Conservation (phyloP, 2,888 invertebrate species). For the Lysandra coridon region DNA sequence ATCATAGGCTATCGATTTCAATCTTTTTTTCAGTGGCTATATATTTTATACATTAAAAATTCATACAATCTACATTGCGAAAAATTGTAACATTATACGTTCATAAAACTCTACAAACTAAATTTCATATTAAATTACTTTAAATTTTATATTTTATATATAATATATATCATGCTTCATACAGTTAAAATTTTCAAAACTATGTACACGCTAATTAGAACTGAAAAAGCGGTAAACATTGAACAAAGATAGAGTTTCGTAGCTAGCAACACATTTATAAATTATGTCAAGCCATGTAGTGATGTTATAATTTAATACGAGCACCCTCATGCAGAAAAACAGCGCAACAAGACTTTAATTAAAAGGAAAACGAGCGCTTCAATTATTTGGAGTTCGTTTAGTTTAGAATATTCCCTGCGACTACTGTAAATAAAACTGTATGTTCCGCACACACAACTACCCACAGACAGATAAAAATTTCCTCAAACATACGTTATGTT, state of each 20-base stretch:
- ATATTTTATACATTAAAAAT: neutral
- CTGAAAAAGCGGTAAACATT: constrained; percentile 11
- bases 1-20: too few relatives aligned
- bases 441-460: neutral
- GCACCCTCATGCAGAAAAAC: constrained; percentile 34
- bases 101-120: neutral
- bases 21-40: too few relatives aligned
- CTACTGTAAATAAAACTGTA: neutral
- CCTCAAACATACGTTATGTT: neutral
- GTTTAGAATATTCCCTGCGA: neutral
- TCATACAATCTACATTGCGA: neutral
- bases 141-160: too few relatives aligned
- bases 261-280: constrained; percentile 32
- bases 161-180: neutral
- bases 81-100: neutral
- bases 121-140: neutral
- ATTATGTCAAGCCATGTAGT: constrained; percentile 29
- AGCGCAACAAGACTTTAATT: constrained; percentile 32
- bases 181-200: neutral
- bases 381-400: constrained; percentile 30
- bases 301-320: constrained; percentile 32
- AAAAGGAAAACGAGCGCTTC: constrained; percentile 32
- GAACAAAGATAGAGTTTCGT: constrained; percentile 30
- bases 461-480: constrained; percentile 1
- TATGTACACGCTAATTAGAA: constrained; percentile 29